Evolutionary conservation across 2,797 vertebrate species (phyloP), one percentile per base, ranked within the genome.

Genomic region (Pyrocephalus nanus): DNA sequence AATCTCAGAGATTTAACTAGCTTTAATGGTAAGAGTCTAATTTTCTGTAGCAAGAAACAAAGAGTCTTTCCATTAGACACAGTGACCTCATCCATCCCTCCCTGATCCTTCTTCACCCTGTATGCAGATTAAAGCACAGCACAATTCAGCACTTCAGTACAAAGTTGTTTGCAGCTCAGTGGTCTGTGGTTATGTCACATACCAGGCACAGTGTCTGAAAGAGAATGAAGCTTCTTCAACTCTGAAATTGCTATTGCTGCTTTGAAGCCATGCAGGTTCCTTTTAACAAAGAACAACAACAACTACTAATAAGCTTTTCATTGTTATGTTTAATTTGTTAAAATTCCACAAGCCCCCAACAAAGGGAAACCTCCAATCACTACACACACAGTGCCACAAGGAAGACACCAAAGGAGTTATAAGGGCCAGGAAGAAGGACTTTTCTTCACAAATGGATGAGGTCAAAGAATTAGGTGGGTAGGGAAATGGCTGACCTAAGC

Each of bases 61-160:
- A 81, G 53, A 26, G 3, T 70, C 74, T 91, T 88, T 89, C 86
- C 71, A 88, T 82, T 84, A 92, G 79, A 82, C 66, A 86, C 25
- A 75, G 27, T 75, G 76, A 92, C 73, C 88, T 83, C 85, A 92
- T 92, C 54, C 54, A 70, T 80, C 51, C 72, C 43, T 78, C 72
- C 57, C 47, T 75, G 91, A 91, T 90, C 69, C 65, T 86, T 55
- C 47, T 72, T 88, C 93, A 95, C 87, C 85, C 58, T 54, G 42
- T 81, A 88, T 19, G 48, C 70, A 93, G 71, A 85, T 55, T 73
- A 42, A 86, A 92, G 65, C 65, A 53, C 36, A 48, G 66, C 34
- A 50, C 73, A 91, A 79, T 96, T 89, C 95, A 94, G 83, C 93
- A 87, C 38, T 74, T 75, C 42, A 57, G 72, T 21, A 92, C 92